Evolutionary conservation across 2,113 vertebrate species (phyloP).

Genomic region (Anser brachyrhynchus): DNA sequence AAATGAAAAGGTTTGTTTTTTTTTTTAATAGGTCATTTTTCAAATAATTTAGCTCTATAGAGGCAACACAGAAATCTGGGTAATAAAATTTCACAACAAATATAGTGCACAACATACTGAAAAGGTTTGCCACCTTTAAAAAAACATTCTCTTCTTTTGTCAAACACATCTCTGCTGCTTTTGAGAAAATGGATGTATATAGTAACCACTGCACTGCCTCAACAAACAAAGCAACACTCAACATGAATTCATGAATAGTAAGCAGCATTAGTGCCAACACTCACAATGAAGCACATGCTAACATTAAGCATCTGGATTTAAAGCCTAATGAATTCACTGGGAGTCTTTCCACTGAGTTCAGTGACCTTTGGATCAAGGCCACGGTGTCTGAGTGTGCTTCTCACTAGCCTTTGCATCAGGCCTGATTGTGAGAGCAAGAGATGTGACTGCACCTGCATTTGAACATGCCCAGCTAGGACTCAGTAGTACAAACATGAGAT

Average conservation of each 20-base stretch:
- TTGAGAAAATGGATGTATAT: conserved; percentile 27
- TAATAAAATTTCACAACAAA: conserved; percentile 7
- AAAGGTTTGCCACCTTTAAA: not conserved
- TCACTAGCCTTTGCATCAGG: not conserved
- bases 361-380: not conserved
- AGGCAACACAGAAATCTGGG: not conserved
- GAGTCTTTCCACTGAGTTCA: not conserved
- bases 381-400: not conserved
- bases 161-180: not conserved
- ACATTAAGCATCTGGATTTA: not conserved
- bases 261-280: not conserved
- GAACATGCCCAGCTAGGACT: not conserved
- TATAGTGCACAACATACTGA: not conserved
- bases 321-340: not conserved
- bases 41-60: not conserved
- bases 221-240: not conserved
- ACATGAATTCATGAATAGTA: conserved; percentile 29
- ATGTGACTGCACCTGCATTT: not conserved
- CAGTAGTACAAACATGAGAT: not conserved
- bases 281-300: not conserved
- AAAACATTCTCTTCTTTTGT: not conserved
- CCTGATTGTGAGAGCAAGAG: accelerated
- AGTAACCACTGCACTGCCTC: not conserved
- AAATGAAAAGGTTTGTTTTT: not conserved
- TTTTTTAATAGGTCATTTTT: not conserved